Percentiles rank a stretch among this genome's conserved stretches.
phyloP scores from a whole-genome alignment of 2,888 invertebrate species.

The Ectemnius cavifrons region DNA sequence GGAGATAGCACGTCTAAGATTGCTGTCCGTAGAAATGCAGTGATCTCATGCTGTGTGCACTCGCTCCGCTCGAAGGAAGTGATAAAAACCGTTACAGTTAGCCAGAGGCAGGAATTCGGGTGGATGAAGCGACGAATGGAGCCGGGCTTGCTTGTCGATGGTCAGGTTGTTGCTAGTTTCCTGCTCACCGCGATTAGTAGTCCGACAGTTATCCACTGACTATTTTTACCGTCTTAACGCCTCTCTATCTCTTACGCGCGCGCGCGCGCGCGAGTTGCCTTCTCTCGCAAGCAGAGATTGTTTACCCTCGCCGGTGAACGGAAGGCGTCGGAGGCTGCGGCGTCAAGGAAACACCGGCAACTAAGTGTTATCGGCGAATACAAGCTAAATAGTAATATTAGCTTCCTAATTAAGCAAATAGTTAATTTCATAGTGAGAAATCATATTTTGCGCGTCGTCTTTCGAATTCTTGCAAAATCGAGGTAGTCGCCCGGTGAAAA shows the following conservation, averaged over 20 bases:
- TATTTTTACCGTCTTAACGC: background rate
- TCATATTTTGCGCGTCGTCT: too few relatives aligned
- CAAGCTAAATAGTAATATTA: too few relatives aligned
- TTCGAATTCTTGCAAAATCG: background rate
- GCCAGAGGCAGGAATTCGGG: slow-evolving; percentile 57
- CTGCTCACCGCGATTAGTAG: slow-evolving; percentile 39
- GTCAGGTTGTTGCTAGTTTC: slow-evolving; percentile 54
- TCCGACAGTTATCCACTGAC: slow-evolving; percentile 44
- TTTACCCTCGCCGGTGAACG: background rate
- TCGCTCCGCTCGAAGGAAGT: slow-evolving; percentile 46
- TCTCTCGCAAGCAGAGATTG: background rate
- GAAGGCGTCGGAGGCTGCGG: background rate
- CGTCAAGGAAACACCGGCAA: background rate
- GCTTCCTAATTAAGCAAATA: too few relatives aligned
- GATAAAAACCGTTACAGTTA: slow-evolving; percentile 64
- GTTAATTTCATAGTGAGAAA: too few relatives aligned
- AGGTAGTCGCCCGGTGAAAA: slow-evolving; percentile 8
- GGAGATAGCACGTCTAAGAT: too few relatives aligned
- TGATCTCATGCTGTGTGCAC: slow-evolving; percentile 45
- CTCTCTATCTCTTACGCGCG: background rate
- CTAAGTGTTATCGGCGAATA: too few relatives aligned
- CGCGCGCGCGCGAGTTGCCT: too few relatives aligned
- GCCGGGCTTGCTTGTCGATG: slow-evolving; percentile 55
- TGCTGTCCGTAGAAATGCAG: slow-evolving; percentile 39
- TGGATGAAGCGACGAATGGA: slow-evolving; percentile 52